phyloP scores from a whole-genome alignment of 2,113 vertebrate genomes.

The Vireo altiloquus region DNA sequence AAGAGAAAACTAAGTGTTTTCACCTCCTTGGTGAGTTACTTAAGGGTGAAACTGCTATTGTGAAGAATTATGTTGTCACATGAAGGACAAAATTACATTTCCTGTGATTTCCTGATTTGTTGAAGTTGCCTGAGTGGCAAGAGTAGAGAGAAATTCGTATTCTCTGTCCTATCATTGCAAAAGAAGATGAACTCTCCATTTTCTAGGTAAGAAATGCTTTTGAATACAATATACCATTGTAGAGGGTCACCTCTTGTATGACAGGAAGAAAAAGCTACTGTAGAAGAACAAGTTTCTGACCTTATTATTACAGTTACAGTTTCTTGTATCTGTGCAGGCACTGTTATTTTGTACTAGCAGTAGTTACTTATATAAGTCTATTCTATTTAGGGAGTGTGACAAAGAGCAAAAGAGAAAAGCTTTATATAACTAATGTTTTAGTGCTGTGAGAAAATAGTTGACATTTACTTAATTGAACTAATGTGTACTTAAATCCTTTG shows the following conservation, averaged over 20 bases:
- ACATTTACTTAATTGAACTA: neutral
- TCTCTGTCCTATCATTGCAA: neutral
- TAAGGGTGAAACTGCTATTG: neutral
- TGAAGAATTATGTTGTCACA: neutral
- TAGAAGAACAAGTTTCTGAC: neutral
- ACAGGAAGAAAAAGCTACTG: neutral
- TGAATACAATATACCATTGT: neutral
- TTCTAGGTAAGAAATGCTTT: slow-evolving; percentile 71
- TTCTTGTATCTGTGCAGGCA: neutral
- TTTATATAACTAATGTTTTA: neutral
- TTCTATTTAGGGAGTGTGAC: neutral
- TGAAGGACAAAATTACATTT: neutral
- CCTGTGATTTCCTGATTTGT: neutral
- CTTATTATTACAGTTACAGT: neutral
- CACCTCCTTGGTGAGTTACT: neutral
- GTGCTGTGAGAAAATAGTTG: neutral
- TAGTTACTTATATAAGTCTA: neutral
- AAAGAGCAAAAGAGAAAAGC: neutral
- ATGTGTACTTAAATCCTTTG: neutral
- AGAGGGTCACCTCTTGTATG: neutral
- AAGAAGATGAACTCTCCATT: slow-evolving; percentile 75
- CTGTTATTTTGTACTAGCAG: neutral
- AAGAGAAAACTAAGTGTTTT: neutral
- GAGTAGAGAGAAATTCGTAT: neutral
- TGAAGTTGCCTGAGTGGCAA: neutral